phyloP scores from a whole-genome alignment of 2,113 vertebrate species.

The Toxotes jaculatrix region DNA sequence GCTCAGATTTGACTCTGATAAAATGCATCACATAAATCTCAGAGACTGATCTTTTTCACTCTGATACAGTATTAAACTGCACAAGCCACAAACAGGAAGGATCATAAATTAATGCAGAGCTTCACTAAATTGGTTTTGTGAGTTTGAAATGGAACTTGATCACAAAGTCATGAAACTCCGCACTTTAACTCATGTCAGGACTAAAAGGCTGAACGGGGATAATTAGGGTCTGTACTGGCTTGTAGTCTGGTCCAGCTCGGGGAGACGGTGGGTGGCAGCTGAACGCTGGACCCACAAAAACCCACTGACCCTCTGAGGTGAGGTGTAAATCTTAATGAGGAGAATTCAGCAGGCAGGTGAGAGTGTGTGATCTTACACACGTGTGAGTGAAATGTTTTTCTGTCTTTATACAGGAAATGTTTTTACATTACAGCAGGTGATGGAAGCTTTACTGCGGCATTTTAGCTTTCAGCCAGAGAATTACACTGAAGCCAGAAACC shows the following conservation, averaged over 20 bases:
- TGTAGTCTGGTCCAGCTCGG: conserved; percentile 3
- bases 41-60: background rate
- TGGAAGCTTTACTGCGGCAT: too few relatives aligned
- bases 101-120: conserved; percentile 24
- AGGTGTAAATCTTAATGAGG: background rate
- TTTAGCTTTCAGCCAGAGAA: background rate
- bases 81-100: background rate
- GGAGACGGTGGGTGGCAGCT: conserved; percentile 10
- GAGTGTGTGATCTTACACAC: background rate
- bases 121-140: conserved; percentile 10
- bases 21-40: conserved; percentile 30
- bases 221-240: conserved; percentile 16
- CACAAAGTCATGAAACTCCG: conserved; percentile 15
- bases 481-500: too few relatives aligned
- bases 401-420: background rate
- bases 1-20: conserved; percentile 11
- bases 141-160: conserved; percentile 18
- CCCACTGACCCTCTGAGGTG: conserved; percentile 11
- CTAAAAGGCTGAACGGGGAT: background rate
- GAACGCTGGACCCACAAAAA: background rate
- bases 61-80: background rate
- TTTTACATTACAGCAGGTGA: background rate
- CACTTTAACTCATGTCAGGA: conserved; percentile 28
- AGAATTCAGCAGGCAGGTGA: conserved; percentile 1
- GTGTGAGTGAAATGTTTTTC: background rate